Evolutionary conservation across 2,797 vertebrate species (phyloP), one percentile per base, ranked within the genome.

Genomic region (Spinibarbus caldwelli): DNA sequence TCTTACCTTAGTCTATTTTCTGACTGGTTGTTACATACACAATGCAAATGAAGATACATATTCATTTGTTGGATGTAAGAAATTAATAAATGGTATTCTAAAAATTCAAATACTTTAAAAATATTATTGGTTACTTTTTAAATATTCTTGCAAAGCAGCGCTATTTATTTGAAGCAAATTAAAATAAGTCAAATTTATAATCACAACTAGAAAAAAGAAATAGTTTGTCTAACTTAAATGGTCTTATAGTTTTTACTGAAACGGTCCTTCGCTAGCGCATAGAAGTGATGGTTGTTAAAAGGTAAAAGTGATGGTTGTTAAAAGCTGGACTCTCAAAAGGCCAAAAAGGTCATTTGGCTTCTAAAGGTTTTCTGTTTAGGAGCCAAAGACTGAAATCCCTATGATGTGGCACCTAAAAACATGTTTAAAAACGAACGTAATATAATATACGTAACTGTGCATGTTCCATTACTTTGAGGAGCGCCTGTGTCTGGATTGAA

Each of bases 391-490:
- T 38, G 49, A 15, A 57, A 23, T 21, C 6, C 21, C 36, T 78
- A 59, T 78, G 52, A 59, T 59, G 52, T 78, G 75, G 34, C 12
- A 12, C 14, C 43, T 15, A 9, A 26, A 15, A 45, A 73, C 26
- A 31, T 19, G 8, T 78, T 86, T 66, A 66, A 86, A 83, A 80
- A 57, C 4, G 19, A 79, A 76, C 49, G 59, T 23, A n/a, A 45
- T 26, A 4, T 64, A 80, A 47, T 71, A 36, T 80, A 15, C 14
- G 19, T 78, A 26, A 54, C 80, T 83, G 49, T 19, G 29, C 72
- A n/a, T n/a, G 9, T 62, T 77, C 23, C 79, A 47, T 83, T 76
- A 79, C 82, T n/a, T 82, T 83, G 36, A 87, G 83, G 64, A 71
- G 49, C 34, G 67, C 14, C 87, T 59, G 21, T 45, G 10, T 54